A percentile compares a stretch with the other conserved stretches of the same genome.
Conservation (phyloP, 2,113 vertebrate species). For the Oceanodroma tethys region DNA sequence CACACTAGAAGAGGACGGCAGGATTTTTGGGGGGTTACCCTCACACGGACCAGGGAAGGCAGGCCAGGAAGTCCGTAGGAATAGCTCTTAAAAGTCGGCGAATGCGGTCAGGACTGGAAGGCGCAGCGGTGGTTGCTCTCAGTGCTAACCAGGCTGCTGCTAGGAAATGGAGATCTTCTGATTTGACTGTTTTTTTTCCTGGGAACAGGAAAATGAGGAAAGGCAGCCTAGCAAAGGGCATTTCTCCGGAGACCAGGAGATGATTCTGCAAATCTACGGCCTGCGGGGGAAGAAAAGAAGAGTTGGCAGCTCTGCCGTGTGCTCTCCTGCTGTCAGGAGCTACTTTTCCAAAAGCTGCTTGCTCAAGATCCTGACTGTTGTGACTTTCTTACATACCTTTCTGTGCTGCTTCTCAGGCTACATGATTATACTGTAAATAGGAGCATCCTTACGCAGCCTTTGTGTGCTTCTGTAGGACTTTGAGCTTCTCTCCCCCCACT, state of each 20-base stretch:
- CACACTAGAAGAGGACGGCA: neutral
- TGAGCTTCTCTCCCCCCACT: neutral
- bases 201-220: constrained; percentile 32
- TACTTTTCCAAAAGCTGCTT: neutral
- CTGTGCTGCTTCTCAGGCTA: neutral
- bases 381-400: neutral
- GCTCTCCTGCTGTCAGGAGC: neutral
- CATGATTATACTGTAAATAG: neutral
- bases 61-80: neutral
- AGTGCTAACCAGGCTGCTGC: neutral
- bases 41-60: neutral
- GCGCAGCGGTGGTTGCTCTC: neutral
- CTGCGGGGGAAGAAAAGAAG: neutral
- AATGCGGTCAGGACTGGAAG: neutral
- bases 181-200: neutral
- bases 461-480: neutral
- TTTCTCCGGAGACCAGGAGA: constrained; percentile 16
- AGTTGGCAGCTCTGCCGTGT: neutral
- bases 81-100: fast-evolving
- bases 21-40: neutral
- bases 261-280: neutral
- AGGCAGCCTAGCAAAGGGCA: constrained; percentile 12
- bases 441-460: neutral
- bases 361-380: neutral
- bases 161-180: neutral